Conservation (phyloP, 2,888 invertebrate genomes). For the Drosophila diplacantha region DNA sequence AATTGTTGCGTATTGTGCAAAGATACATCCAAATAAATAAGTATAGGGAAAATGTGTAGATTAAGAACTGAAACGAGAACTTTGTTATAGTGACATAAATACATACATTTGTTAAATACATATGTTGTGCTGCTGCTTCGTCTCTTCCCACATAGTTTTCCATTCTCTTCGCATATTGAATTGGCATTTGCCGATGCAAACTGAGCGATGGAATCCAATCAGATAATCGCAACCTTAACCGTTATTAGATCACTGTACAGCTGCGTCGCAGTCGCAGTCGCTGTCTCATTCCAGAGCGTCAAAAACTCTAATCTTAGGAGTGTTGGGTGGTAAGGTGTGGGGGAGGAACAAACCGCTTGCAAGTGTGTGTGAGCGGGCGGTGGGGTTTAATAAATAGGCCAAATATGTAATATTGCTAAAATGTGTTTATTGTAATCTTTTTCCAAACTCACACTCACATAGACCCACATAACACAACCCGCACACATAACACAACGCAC, state of each 20-base stretch:
- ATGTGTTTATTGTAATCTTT: conserved; percentile 70
- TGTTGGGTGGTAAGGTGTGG: conserved; percentile 1
- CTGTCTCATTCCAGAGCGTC: conserved; percentile 8
- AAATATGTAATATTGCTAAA: conserved; percentile 70
- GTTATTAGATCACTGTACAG: conserved; percentile 39
- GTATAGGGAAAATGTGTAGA: neutral
- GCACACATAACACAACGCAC: conserved; percentile 42
- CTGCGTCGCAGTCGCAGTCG: conserved; percentile 21
- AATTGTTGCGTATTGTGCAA: neutral
- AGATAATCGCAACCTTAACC: conserved; percentile 38
- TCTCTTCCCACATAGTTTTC: conserved; percentile 4
- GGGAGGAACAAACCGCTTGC: neutral
- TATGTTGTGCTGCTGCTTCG: neutral
- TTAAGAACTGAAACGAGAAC: neutral
- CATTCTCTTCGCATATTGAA: neutral
- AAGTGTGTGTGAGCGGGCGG: conserved; percentile 6
- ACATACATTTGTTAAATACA: neutral
- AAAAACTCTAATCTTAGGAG: conserved; percentile 26
- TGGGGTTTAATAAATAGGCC: conserved; percentile 64
- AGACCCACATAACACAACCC: neutral
- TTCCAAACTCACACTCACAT: conserved; percentile 26
- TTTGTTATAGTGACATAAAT: neutral
- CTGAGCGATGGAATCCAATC: conserved; percentile 17
- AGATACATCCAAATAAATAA: neutral
- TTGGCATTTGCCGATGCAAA: conserved; percentile 14